These are phyloP conservation scores for Daubentonia madagascariensis DNA, from an alignment of 2,113 vertebrate genomes.

Conservation along the genomic window DNA sequence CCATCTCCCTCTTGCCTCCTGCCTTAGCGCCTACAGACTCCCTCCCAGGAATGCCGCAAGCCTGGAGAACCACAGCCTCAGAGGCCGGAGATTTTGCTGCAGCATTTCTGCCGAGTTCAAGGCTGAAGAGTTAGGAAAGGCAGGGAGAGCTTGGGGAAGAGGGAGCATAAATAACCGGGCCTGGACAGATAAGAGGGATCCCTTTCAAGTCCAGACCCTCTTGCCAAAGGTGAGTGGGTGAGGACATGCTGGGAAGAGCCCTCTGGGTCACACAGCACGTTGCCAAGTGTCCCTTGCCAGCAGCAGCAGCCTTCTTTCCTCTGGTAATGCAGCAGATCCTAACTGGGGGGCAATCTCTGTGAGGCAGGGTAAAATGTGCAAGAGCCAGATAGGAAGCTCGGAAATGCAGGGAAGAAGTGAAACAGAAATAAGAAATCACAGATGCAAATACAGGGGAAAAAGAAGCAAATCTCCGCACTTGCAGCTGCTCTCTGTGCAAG, in stretches of 20 bases:
- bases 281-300: background rate
- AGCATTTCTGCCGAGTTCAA: background rate
- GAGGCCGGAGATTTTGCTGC: background rate
- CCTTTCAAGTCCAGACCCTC: background rate
- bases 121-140: background rate
- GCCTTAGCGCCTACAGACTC: too few species aligned
- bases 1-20: background rate
- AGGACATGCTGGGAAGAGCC: background rate
- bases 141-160: background rate
- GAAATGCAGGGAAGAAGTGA: background rate
- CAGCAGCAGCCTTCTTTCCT: background rate
- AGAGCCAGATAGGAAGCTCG: background rate
- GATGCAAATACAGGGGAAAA: background rate
- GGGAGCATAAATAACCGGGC: accelerated
- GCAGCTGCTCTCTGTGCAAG: background rate
- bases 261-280: background rate
- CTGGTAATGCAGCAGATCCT: background rate
- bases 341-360: background rate
- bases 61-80: background rate
- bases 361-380: background rate
- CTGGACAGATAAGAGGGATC: background rate
- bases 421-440: background rate
- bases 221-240: background rate
- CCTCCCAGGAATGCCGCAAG: background rate
- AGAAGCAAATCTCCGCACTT: background rate